Conservation (phyloP, 2,113 vertebrate genomes). For the Entelurus aequoreus region DNA sequence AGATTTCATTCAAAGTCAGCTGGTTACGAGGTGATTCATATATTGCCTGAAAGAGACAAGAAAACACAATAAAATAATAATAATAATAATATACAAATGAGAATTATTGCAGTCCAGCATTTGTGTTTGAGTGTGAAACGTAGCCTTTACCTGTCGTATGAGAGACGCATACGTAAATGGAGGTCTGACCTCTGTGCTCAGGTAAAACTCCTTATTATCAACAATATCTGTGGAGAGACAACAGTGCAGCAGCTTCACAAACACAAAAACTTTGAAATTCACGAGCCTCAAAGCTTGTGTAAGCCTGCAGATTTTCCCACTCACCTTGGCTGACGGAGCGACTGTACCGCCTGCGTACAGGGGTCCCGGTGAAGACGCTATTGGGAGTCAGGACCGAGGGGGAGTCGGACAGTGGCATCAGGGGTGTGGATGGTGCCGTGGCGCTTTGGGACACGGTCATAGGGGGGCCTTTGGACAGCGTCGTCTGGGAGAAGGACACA, state of each 20-base stretch:
- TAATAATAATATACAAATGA: background rate
- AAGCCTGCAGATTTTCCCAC: background rate
- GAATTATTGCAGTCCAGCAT: background rate
- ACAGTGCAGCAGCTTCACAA: background rate
- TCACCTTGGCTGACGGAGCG: slow-evolving; percentile 94
- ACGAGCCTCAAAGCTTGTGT: no score
- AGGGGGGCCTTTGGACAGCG: slow-evolving; percentile 80
- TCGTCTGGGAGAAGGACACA: slow-evolving; percentile 84
- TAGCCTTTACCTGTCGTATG: slow-evolving; percentile 90
- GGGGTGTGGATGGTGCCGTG: slow-evolving; percentile 88
- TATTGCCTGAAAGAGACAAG: slow-evolving; percentile 80
- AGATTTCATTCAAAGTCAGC: slow-evolving; percentile 99
- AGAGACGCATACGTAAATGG: slow-evolving; percentile 98
- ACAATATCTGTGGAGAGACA: slow-evolving; percentile 84
- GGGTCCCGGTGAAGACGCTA: slow-evolving; percentile 85
- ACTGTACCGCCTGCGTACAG: slow-evolving; percentile 90
- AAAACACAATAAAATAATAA: background rate
- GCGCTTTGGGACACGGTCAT: slow-evolving; percentile 95
- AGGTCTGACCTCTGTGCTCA: slow-evolving; percentile 94
- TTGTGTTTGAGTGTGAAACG: background rate
- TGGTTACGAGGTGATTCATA: slow-evolving; percentile 96
- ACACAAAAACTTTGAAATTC: background rate
- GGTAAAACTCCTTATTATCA: slow-evolving; percentile 99
- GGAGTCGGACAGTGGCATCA: slow-evolving; percentile 86
- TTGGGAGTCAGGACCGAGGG: slow-evolving; percentile 90